Base-by-base conservation (phyloP, 1,140 invertebrate genomes). In the Pogonus chalceus region DNA sequence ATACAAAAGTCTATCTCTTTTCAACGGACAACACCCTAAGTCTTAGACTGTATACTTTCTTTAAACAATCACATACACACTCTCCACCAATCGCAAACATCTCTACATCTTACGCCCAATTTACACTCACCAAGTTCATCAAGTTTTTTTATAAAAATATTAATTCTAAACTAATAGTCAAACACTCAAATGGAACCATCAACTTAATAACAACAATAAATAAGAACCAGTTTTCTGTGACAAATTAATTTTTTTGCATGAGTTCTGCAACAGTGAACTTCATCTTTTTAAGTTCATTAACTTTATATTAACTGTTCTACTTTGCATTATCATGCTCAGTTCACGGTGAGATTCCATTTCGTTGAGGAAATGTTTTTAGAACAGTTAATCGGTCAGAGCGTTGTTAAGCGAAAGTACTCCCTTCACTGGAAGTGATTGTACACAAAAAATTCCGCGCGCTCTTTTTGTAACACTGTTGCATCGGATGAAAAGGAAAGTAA, bases 231-330 rank as follows among this genome's bases (percentile, higher is more conserved):
- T 31, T 7, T 31, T 31, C 26, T 4, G 4, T 31, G 37, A 10
- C 37, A 4, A 4, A 16, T 43, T 43, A 43, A 4, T 43, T 43
- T 43, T 43, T 43, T 18, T 43, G 37, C 37, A 43, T 31, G 4
- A 43, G 37, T 43, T 43, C 37, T 43, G 37, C 37, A 43, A 43
- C 37, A 18, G 9, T 43, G 37, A 43, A 43, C 37, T 43, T 43
- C 9, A 18, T 43, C 37, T 43, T 4, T 43, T 4, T 43, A 43
- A 43, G 37, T 43, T 43, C 37, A 43, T 43, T 43, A 43, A 43
- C 37, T 43, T 43, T 9, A 18, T 43, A 43, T 18, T 43, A 43
- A 4, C 18, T 16, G 37, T 43, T 43, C 37, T 14, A 18, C 9
- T 43, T 4, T 12, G 18, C n/a, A 43, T 43, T 43, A 18, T 16